Conservation (phyloP, 1,140 invertebrate genomes). For the Drosophila eugracilis region DNA sequence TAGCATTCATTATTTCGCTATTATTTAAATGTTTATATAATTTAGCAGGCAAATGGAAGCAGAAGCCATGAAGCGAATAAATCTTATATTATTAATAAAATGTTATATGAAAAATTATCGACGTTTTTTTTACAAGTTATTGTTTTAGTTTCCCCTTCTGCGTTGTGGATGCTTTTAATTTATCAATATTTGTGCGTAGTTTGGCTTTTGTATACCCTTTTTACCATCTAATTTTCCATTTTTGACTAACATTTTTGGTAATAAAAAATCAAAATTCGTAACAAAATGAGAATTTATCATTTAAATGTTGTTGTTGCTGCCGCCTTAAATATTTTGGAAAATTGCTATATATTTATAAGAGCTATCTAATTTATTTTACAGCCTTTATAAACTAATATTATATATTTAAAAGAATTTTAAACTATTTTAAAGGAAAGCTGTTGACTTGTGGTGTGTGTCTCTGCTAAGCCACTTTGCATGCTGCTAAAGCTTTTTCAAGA, state of each 20-base stretch:
- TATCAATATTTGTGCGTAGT: slow-evolving; percentile 8
- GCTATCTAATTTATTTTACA: no score
- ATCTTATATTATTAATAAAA: slow-evolving; percentile 63
- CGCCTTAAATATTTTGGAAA: slow-evolving; percentile 1
- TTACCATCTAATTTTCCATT: slow-evolving; percentile 12
- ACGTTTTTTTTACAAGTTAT: slow-evolving; percentile 16
- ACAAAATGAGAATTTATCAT: slow-evolving; percentile 10
- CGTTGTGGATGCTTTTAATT: slow-evolving; percentile 19
- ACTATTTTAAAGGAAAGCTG: background rate
- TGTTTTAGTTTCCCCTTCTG: slow-evolving; percentile 20
- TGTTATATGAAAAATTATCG: slow-evolving; percentile 59
- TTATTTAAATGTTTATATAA: slow-evolving; percentile 49
- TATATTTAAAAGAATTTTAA: background rate
- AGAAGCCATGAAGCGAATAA: slow-evolving; percentile 40
- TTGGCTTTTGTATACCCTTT: slow-evolving; percentile 6
- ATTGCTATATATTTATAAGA: background rate
- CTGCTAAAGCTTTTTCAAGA: background rate
- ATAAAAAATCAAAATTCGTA: slow-evolving; percentile 49
- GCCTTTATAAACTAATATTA: no score
- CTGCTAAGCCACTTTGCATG: background rate
- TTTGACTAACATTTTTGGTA: slow-evolving; percentile 43
- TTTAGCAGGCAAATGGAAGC: slow-evolving; percentile 32
- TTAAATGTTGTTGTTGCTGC: slow-evolving; percentile 31
- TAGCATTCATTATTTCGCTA: slow-evolving; percentile 48
- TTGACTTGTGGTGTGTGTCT: slow-evolving; percentile 1